Base-by-base conservation (phyloP, 2,888 invertebrate species). In the Brachypterus glaber region DNA sequence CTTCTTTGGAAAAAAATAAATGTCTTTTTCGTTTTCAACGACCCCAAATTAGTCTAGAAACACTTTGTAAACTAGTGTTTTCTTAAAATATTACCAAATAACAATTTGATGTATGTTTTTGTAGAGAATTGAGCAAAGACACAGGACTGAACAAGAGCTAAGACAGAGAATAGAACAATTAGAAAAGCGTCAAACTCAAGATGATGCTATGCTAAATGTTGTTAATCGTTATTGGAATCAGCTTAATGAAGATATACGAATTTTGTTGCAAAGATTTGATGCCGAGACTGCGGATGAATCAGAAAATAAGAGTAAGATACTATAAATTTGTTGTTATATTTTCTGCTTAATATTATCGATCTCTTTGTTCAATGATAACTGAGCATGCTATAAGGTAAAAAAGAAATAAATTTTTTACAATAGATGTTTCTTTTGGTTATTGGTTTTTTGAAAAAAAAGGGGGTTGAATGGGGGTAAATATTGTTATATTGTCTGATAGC, bases 161-260 rank as follows among this genome's bases (percentile, higher is more conserved):
- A 76, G 91, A n/a, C 84, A 87, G 41, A 72, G 93, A 44, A 91
- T 95, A 49, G 93, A 95, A 60, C 91, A 93, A 62, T 64, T 95
- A 41, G 93, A 95, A 59, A 91, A 92, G 61, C 73, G 93, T 2
- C 93, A 95, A 65, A 90, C 89, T 5, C 91, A 92, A 62, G 97
- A 97, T 63, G 98, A 98, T 70, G 93, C 95, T 17, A 93, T 98
- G 17, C 73, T 97, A 4, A 96, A 93, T 70, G 93, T 96, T 36
- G 93, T 97, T 5, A 97, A 97, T 69, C 76, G 95, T 25, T 91
- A 92, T 63, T 95, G 93, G 93, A 93, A 92, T 68, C 82, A 91
- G 64, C 71, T 97, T 17, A 97, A 97, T 69, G 97, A 97, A 69
- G 96, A 97, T 63, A 90, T 96, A 49, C 73, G 96, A 48, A 86